phyloP scores from a whole-genome alignment of 2,797 vertebrate genomes.

The Sphenopsis melanotis region DNA sequence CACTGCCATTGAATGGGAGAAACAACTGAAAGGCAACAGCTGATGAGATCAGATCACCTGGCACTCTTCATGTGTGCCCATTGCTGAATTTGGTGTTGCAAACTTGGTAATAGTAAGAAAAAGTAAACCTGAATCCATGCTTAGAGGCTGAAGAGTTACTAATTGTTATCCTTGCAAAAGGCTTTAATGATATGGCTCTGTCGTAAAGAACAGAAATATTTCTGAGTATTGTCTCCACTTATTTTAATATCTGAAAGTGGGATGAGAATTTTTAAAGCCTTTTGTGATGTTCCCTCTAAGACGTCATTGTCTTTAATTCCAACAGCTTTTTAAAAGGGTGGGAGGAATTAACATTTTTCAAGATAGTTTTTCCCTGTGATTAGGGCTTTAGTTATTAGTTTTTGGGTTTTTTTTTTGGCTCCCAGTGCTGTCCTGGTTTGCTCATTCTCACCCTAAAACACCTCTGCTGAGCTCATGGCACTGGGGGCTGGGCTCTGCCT shows the following conservation, averaged over 20 bases:
- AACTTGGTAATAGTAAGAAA: background rate
- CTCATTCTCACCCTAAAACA: background rate
- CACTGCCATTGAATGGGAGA: background rate
- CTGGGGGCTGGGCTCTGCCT: background rate
- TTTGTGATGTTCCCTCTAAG: background rate
- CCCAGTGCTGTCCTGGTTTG: background rate
- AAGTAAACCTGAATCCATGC: background rate
- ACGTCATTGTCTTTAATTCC: background rate
- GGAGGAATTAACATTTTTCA: background rate
- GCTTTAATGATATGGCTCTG: background rate
- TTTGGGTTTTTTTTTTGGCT: background rate
- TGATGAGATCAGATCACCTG: background rate
- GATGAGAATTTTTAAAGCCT: background rate
- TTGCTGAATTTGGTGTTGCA: background rate
- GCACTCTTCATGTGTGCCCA: background rate
- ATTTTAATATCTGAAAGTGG: background rate
- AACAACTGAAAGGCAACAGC: background rate
- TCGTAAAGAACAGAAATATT: background rate
- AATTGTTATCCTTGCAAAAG: background rate
- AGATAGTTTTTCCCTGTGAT: background rate
- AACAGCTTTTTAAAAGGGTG: background rate
- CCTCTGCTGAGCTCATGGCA: fast-evolving
- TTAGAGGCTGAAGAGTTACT: background rate
- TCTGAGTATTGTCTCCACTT: background rate
- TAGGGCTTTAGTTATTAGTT: background rate